Base-by-base conservation (phyloP, 2,113 vertebrate genomes). In the Tricholaema leucomelas region DNA sequence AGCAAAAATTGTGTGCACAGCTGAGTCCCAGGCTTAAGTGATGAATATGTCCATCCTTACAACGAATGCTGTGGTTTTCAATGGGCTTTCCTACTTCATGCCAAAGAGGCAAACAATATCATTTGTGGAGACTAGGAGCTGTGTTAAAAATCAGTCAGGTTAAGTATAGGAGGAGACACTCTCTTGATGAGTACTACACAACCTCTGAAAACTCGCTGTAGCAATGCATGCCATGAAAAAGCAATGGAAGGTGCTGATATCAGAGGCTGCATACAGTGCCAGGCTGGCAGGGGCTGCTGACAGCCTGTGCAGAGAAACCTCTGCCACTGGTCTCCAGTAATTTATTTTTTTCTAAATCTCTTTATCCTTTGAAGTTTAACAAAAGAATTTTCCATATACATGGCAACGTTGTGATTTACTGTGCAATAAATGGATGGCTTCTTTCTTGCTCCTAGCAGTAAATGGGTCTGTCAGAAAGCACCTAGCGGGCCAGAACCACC, bases 71-170 rank as follows among this genome's bases (percentile, higher is more conserved):
- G 79, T 80, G 75, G 79, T 91, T 95, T 94, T 91, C 75, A 85
- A n/a, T 46, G 64, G 36, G 58, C 69, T 82, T 89, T 81, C 55
- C 81, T 88, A 59, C 44, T 88, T 67, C 70, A 75, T 77, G 75
- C 72, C 64, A 85, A 91, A 84, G 56, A 58, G 50, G 11, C 70
- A 87, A 92, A 87, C 20, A 61, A 0, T 38, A 71, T 74, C 9
- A 73, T 80, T 87, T 74, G 31, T 70, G 56, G 70, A 59, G 36
- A 63, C n/a, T 79, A 89, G 70, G 61, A 56, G 60, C 42, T 80
- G 42, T 15, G 64, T 80, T 89, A 93, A 91, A 93, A 89, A 89
- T 42, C 64, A 81, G 42, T 36, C 46, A 69, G 44, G 44, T 90
- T 67, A 90, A 54, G 65, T 38, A 46, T 0, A 71, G 44, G 40